These are phyloP conservation scores for Prionailurus bengalensis DNA, from an alignment of 2,113 vertebrate species.

Conservation along the genomic window DNA sequence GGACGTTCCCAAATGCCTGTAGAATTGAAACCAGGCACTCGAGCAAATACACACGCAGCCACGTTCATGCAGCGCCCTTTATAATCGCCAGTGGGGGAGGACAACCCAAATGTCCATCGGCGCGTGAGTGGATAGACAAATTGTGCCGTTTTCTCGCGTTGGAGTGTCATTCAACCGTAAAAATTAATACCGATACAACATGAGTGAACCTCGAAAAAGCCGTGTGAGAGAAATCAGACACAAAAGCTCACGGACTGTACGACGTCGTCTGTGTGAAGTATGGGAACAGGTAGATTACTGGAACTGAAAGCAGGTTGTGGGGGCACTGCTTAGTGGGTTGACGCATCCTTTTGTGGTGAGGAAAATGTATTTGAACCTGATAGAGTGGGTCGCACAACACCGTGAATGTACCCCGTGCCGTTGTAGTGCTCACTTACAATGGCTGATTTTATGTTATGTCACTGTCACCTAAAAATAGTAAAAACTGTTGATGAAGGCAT, in stretches of 20 bases:
- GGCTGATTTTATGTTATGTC: neutral
- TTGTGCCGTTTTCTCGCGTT: neutral
- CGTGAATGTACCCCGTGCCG: neutral
- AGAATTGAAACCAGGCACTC: neutral
- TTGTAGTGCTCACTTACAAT: neutral
- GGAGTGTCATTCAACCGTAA: neutral
- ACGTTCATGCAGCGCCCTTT: neutral
- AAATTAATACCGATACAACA: neutral
- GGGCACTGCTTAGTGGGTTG: neutral
- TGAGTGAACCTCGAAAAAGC: neutral
- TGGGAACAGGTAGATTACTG: no score
- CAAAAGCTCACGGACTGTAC: neutral
- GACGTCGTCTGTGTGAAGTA: neutral
- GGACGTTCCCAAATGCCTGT: neutral
- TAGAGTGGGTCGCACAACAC: neutral
- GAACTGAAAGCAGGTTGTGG: neutral
- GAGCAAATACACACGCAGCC: neutral
- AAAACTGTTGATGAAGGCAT: neutral
- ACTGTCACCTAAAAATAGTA: neutral
- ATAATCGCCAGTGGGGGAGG: no score
- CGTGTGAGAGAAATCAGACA: neutral
- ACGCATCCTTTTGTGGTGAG: neutral
- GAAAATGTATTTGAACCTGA: neutral
- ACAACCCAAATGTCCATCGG: fast-evolving
- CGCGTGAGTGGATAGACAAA: neutral